Base-by-base conservation (phyloP, 2,113 vertebrate species). In the Lepisosteus oculatus region DNA sequence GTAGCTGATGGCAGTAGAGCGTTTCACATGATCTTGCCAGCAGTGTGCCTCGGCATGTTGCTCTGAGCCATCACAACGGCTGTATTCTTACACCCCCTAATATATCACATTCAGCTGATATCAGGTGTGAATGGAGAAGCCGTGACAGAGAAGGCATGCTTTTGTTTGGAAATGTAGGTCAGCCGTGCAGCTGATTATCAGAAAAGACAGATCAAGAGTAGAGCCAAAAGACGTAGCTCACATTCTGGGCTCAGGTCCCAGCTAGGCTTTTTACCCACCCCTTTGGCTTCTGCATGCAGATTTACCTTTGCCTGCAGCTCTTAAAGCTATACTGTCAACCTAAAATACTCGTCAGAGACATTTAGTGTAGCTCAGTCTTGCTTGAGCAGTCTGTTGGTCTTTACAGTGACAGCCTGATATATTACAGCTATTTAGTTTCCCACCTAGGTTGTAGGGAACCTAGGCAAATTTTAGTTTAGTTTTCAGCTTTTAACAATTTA, bases 211-310 rank as follows among this genome's bases (percentile, higher is more conserved):
- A 8, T 29, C 43, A 43, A 43, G 41, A 12, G 43, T 6, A 12
- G 42, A 43, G 63, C 41, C 41, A 8, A 44, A 29, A 91, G 84
- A 85, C 86, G 29, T 29, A 69, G 67, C 77, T n/a, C 1, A 14
- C 64, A 14, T 61, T 51, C 47, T 51, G 47, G 47, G 47, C 47
- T 51, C 47, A 6, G 47, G 5, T 51, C 47, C 47, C 5, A 51
- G 47, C 5, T 51, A 9, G 47, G 5, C 47, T 51, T 6, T 0
- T 51, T 51, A 51, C 47, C 9, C 9, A 9, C 9, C 47, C 5
- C 9, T 51, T 51, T 51, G 9, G 5, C 5, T 51, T 51, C 47
- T 6, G 47, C 29, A 29, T 29, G 29, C 29, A 29, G 29, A 29
- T 29, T 29, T 1, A 29, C 29, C 29, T 29, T 29, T 29, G 29